Evolutionary conservation across 2,113 vertebrate genomes (phyloP).

Genomic region (Collichthys lucidus): DNA sequence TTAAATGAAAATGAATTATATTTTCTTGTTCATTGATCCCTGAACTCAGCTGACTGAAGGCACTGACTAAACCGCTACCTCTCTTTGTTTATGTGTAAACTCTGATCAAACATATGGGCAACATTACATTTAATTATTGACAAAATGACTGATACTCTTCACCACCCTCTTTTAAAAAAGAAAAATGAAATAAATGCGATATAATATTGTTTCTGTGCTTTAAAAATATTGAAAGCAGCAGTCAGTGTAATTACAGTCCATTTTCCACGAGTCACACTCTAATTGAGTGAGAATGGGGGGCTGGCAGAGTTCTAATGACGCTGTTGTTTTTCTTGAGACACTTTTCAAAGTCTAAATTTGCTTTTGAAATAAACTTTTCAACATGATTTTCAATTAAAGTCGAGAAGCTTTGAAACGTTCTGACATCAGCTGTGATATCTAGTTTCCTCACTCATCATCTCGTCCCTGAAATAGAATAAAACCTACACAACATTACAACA

Average conservation of each 20-base stretch:
- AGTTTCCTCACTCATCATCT: constrained; percentile 19
- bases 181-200: not conserved
- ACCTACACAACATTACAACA: not conserved
- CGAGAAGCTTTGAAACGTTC: constrained; percentile 4
- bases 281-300: constrained; percentile 37
- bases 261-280: constrained; percentile 18
- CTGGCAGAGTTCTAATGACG: constrained; percentile 31
- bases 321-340: constrained; percentile 43
- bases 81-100: not conserved
- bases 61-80: not conserved
- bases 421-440: constrained; percentile 25
- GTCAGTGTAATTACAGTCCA: constrained; percentile 33
- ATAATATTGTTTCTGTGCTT: constrained; percentile 25
- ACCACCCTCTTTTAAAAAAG: not conserved
- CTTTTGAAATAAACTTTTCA: constrained; percentile 38
- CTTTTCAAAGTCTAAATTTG: constrained; percentile 36
- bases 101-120: not conserved
- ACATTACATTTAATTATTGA: not conserved
- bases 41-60: not conserved
- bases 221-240: constrained; percentile 28
- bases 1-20: not conserved
- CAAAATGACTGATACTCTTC: not conserved
- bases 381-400: constrained; percentile 41
- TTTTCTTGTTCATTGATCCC: not conserved
- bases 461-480: constrained; percentile 24